Evolutionary conservation across 1,140 invertebrate species (phyloP), one percentile per base, ranked within the genome.

Genomic region (Bombus affinis): DNA sequence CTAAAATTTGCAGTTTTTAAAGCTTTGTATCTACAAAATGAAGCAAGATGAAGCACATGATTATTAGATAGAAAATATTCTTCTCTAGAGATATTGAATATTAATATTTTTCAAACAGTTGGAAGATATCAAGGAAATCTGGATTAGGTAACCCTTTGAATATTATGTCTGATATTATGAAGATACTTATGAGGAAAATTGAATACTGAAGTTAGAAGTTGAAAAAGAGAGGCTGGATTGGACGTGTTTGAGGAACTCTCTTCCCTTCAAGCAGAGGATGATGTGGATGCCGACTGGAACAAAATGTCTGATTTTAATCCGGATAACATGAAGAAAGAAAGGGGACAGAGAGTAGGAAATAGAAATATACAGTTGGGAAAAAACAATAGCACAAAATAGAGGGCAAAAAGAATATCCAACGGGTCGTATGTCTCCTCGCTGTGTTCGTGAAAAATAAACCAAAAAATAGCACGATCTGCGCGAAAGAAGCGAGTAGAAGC

Each of bases 401-500:
- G 25, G 15, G 13, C 9, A 42, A 42, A 22, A 12, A 42, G 28
- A 32, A 28, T 47, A 32, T 44, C 42, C 77, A 79, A 79, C 42
- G 35, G 15, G 65, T 57, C 37, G 10, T 10, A 70, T 77, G 59
- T 37, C 44, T 78, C 22, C 57, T 70, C 65, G 32, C n/a, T 68
- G 62, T 57, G 39, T 57, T 25, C 9, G n/a, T 32, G 25, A 25
- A 25, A 53, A 78, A 79, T 57, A 86, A 70, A 87, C 1, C 2
- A 62, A 83, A 84, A 81, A 35, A 42, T 12, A 86, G 66, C 76
- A 42, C n/a, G 53, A 25, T 10, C 32, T 57, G 53, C 66, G 35
- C 28, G 68, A 72, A 72, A 35, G 39, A 84, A 84, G 76, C 75
- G 68, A 84, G 22, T 71, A 72, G 25, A 84, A 80, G 76, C 76